Conservation (phyloP, 35 echinoderm and acorn worm genomes). For the Acanthaster planci region DNA sequence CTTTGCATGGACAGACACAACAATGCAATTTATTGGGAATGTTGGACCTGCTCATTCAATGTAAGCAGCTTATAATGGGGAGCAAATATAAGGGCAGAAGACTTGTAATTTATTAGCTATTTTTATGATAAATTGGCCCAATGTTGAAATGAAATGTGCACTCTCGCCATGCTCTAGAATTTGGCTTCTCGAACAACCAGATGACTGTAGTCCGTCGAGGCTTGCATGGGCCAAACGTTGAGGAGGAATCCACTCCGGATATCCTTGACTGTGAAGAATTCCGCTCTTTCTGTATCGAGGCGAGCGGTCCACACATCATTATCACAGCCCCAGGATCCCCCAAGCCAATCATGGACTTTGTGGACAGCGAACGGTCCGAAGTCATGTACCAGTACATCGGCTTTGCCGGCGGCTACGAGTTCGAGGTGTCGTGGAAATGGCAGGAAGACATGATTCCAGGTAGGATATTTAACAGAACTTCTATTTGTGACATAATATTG, state of each 20-base stretch:
- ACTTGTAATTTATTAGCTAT: no score
- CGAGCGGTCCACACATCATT: background rate
- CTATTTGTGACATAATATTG: background rate
- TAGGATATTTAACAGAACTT: background rate
- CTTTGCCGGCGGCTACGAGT: background rate
- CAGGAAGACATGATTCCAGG: background rate
- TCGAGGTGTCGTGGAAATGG: background rate
- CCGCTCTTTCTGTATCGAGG: background rate
- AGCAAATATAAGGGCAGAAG: no score
- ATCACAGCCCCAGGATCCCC: background rate
- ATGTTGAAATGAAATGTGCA: no score
- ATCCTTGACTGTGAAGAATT: background rate
- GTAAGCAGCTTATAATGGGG: no score
- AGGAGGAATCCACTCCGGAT: background rate
- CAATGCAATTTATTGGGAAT: no score
- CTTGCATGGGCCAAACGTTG: background rate
- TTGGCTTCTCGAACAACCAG: background rate
- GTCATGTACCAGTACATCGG: slow-evolving; percentile 4
- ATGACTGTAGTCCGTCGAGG: background rate
- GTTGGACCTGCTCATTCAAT: no score
- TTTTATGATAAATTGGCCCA: no score
- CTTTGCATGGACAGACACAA: no score
- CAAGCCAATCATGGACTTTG: background rate
- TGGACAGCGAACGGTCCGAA: background rate
- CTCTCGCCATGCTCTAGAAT: background rate